These are phyloP conservation scores for Pelmatolapia mariae DNA, from an alignment of 2,113 vertebrate genomes.

Conservation along the genomic window DNA sequence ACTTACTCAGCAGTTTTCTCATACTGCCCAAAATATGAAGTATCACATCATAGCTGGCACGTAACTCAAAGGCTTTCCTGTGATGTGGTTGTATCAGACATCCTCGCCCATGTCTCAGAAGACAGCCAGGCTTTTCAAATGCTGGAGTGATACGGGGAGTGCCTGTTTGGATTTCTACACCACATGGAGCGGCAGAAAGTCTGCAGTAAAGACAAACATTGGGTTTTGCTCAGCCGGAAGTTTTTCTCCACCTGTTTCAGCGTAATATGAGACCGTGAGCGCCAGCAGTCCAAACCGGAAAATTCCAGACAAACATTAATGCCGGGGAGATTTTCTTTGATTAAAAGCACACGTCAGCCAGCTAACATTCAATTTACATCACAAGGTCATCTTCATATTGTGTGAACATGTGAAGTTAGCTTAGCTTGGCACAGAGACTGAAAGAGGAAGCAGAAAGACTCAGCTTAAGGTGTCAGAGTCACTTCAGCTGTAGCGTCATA, in stretches of 20 bases:
- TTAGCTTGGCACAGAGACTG: background rate
- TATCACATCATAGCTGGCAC: background rate
- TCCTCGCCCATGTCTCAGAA: background rate
- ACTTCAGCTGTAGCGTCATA: background rate
- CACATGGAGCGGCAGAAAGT: background rate
- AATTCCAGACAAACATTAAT: background rate
- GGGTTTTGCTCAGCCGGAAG: background rate
- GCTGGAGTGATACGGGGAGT: background rate
- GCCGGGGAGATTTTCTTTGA: background rate
- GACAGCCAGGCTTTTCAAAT: background rate
- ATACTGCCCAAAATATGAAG: slow-evolving; percentile 20
- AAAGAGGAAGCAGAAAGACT: background rate
- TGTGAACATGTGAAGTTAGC: background rate
- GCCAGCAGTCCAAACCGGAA: background rate
- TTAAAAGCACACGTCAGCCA: background rate
- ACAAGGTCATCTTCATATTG: background rate
- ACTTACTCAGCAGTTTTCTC: background rate
- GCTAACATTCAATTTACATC: background rate
- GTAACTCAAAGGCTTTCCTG: background rate
- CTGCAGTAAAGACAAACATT: background rate
- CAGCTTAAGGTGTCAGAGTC: background rate
- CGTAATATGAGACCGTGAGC: background rate
- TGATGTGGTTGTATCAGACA: background rate
- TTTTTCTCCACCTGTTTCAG: background rate
- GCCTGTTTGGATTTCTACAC: background rate